These are phyloP conservation scores for Sciurus vulgaris DNA, from an alignment of 2,797 vertebrate species.

Conservation along the genomic window DNA sequence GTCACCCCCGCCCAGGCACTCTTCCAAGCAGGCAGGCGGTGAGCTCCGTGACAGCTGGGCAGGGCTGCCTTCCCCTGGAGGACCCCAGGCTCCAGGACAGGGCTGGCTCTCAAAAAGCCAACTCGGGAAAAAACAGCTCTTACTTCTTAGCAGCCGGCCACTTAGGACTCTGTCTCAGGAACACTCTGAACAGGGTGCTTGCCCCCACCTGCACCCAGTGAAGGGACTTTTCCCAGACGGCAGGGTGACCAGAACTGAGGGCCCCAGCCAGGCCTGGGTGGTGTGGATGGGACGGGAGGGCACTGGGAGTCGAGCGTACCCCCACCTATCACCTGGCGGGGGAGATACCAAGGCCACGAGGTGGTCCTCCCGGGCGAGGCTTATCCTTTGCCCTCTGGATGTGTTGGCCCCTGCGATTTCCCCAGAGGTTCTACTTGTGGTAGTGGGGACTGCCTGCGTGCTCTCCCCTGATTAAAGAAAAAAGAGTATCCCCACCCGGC, in stretches of 20 bases:
- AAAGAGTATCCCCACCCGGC: slow-evolving; percentile 60
- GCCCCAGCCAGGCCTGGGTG: not conserved
- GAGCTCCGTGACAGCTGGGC: not conserved
- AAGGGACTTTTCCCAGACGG: not conserved
- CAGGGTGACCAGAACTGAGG: not conserved
- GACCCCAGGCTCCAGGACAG: accelerated
- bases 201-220: not conserved
- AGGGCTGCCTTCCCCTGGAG: accelerated
- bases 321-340: too few species aligned
- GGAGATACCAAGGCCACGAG: too few species aligned
- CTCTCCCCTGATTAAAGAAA: too few species aligned
- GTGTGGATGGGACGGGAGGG: not conserved
- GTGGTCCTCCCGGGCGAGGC: too few species aligned
- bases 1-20: not conserved
- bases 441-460: too few species aligned
- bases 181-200: accelerated
- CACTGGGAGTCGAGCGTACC: not conserved
- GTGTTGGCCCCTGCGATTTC: too few species aligned
- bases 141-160: slow-evolving; percentile 51
- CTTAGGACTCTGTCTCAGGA: not conserved
- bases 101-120: not conserved
- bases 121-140: not conserved
- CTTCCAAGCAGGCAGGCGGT: not conserved
- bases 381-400: too few species aligned
- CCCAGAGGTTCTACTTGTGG: too few species aligned